phyloP scores from a whole-genome alignment of 2,888 invertebrate species.

The Cataglyphis albicans region DNA sequence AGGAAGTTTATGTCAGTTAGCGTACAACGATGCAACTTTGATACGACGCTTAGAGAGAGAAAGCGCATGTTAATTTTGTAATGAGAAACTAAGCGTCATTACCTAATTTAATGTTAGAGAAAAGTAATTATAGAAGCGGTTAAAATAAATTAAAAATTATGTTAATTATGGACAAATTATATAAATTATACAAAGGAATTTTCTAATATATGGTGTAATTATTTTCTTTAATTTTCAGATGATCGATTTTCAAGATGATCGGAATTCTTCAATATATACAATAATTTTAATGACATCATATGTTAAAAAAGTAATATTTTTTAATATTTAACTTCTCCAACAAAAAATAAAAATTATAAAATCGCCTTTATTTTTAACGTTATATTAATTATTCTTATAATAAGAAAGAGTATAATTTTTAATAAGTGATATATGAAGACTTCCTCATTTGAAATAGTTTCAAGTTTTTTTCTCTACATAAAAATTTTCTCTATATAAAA shows the following conservation, averaged over 20 bases:
- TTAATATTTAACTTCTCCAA: slow-evolving; percentile 2
- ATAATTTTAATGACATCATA: background rate
- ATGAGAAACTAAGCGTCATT: background rate
- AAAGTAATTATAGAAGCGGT: background rate
- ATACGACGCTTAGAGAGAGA: background rate
- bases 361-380: background rate
- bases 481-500: background rate
- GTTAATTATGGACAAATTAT: background rate
- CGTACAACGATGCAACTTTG: slow-evolving; percentile 1
- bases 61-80: background rate
- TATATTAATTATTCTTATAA: background rate
- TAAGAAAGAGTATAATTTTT: background rate
- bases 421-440: background rate
- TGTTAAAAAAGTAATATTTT: background rate
- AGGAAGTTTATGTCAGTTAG: slow-evolving; percentile 4
- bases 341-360: background rate
- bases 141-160: slow-evolving; percentile 17
- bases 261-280: background rate
- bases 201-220: background rate
- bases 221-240: background rate
- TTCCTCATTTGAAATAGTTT: background rate
- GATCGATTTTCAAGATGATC: background rate
- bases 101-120: slow-evolving; percentile 1
- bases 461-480: background rate
- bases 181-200: background rate